Percentiles rank a stretch among this genome's conserved stretches.
These are phyloP conservation scores for Vultur gryphus DNA, from an alignment of 2,797 vertebrate species.

Conservation along the genomic window DNA sequence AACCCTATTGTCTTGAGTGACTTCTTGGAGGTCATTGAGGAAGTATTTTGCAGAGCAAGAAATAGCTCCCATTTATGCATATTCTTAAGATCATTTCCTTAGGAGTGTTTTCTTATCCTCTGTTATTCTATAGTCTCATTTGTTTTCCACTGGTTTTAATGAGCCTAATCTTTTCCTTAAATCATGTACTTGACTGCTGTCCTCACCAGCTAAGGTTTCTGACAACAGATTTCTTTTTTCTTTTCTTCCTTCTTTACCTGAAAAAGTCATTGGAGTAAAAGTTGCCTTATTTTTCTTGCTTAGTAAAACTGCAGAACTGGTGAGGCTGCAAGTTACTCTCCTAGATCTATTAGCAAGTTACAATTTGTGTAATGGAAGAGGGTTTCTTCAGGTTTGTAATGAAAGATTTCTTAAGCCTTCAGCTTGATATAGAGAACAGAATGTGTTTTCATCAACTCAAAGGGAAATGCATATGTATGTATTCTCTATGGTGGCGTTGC, in stretches of 20 bases:
- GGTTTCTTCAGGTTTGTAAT: not conserved
- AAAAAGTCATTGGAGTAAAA: not conserved
- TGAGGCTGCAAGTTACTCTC: not conserved
- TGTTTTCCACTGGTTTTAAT: not conserved
- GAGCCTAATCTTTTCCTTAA: not conserved
- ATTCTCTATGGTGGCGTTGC: not conserved
- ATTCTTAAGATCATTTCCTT: constrained; percentile 19
- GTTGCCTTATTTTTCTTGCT: not conserved
- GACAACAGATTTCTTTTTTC: not conserved
- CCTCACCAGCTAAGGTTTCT: not conserved
- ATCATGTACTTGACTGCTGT: not conserved
- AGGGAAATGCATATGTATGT: not conserved
- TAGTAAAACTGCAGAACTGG: not conserved
- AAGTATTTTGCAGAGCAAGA: constrained; percentile 41
- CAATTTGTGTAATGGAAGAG: not conserved
- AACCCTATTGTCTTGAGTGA: constrained; percentile 15
- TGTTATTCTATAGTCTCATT: not conserved
- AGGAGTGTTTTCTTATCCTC: constrained; percentile 4
- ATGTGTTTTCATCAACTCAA: not conserved
- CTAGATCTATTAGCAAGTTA: not conserved
- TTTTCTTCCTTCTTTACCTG: not conserved
- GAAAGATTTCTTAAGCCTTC: not conserved
- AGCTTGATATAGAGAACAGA: not conserved
- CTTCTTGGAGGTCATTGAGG: constrained; percentile 32
- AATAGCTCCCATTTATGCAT: constrained; percentile 7